These are phyloP conservation scores for Drosophila mayri DNA, from an alignment of 1,140 invertebrate genomes.

Conservation along the genomic window DNA sequence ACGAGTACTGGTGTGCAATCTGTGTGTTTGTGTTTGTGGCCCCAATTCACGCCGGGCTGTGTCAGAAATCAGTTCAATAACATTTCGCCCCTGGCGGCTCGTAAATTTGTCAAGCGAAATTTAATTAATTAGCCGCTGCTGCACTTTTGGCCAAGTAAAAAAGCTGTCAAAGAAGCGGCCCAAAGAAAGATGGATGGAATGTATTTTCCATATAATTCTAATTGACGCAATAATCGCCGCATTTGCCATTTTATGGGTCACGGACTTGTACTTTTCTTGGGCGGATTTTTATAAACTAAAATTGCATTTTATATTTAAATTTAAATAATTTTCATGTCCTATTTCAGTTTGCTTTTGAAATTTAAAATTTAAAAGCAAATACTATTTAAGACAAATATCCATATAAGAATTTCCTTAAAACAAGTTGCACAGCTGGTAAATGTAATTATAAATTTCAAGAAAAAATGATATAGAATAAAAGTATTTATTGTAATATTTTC, in stretches of 20 bases:
- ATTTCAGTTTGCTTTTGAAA: too few relatives aligned
- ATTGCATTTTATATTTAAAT: neutral
- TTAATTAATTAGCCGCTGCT: conserved; percentile 79
- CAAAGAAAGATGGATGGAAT: conserved; percentile 40
- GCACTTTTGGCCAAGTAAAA: conserved; percentile 54
- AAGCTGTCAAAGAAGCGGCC: conserved; percentile 9
- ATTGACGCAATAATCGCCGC: conserved; percentile 51
- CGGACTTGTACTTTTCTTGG: neutral
- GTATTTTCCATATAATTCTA: conserved; percentile 23
- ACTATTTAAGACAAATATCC: neutral
- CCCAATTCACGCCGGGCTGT: conserved; percentile 60
- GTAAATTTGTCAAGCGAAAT: conserved; percentile 72
- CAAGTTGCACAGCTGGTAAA: neutral
- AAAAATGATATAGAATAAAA: neutral
- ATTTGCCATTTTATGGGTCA: conserved; percentile 5
- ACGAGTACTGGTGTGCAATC: neutral
- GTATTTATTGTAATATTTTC: neutral
- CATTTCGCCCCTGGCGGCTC: conserved; percentile 71
- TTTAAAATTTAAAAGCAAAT: neutral
- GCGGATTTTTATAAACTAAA: neutral
- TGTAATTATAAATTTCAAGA: neutral
- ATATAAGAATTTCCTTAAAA: too few relatives aligned
- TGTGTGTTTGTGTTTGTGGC: conserved; percentile 36
- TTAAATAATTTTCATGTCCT: too few relatives aligned
- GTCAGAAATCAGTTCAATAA: conserved; percentile 78